Evolutionary conservation across 1,140 invertebrate species (phyloP).

Genomic region (Amphibalanus amphitrite): DNA sequence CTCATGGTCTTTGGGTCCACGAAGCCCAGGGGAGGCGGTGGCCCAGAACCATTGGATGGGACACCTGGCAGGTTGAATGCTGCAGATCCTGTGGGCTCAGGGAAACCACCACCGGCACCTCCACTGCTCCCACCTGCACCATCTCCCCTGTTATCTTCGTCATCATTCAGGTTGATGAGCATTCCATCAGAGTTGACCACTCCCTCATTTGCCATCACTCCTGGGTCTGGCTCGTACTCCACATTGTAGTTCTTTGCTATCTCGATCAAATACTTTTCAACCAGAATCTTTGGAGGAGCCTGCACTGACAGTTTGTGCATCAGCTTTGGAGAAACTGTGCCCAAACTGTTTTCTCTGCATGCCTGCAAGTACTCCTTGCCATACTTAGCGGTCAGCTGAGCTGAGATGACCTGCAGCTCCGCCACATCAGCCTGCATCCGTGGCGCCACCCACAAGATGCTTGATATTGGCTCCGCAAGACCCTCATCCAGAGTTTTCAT

Average conservation of each 20-base stretch:
- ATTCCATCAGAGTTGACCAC: background rate
- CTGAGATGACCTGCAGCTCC: conserved; percentile 80
- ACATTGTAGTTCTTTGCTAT: conserved; percentile 92
- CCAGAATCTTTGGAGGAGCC: conserved; percentile 84
- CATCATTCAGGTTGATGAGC: background rate
- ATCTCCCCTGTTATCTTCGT: background rate
- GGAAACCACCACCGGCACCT: too few relatives aligned
- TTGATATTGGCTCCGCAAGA: conserved; percentile 86
- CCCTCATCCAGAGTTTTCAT: conserved; percentile 94
- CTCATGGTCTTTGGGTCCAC: background rate
- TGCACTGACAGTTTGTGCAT: conserved; percentile 92
- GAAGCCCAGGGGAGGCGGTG: background rate
- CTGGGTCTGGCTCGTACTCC: conserved; percentile 78
- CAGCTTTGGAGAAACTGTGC: conserved; percentile 81
- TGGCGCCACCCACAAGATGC: conserved; percentile 89
- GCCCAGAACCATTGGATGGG: background rate
- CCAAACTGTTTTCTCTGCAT: conserved; percentile 53
- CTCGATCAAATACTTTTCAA: conserved; percentile 90
- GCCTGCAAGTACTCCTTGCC: conserved; percentile 70
- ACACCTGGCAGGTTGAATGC: too few relatives aligned
- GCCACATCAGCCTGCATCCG: conserved; percentile 61
- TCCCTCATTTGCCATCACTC: conserved; percentile 27
- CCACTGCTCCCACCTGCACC: background rate
- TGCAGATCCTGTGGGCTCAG: too few relatives aligned
- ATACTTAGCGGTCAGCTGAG: conserved; percentile 81